Evolutionary conservation across 2,113 vertebrate species (phyloP).

Genomic region (Bubalus kerabau): DNA sequence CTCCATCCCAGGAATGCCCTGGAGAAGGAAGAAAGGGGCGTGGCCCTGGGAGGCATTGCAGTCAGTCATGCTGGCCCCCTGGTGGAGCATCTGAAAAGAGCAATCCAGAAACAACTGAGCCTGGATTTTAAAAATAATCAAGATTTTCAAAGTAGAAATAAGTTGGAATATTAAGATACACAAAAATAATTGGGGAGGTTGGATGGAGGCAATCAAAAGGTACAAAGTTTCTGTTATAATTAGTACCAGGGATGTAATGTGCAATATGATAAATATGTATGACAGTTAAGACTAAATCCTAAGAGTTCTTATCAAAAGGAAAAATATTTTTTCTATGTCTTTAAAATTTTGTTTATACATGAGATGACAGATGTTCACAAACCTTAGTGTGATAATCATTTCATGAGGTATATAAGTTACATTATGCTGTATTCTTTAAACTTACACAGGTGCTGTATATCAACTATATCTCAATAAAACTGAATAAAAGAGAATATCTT

Average conservation of each 20-base stretch:
- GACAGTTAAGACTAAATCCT: background rate
- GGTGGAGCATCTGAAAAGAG: background rate
- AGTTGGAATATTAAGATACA: background rate
- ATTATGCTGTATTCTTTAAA: background rate
- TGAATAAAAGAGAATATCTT: background rate
- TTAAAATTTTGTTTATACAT: background rate
- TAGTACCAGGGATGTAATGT: background rate
- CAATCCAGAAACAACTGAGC: background rate
- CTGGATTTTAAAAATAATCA: background rate
- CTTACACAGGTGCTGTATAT: background rate
- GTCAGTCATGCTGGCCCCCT: background rate
- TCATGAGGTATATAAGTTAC: background rate
- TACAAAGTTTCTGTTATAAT: background rate
- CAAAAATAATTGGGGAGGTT: background rate
- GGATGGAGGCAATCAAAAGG: background rate
- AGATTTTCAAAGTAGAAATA: background rate
- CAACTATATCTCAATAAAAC: background rate
- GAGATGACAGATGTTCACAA: background rate
- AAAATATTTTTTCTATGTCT: background rate
- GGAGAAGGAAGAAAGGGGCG: constrained; percentile 54
- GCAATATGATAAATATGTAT: background rate
- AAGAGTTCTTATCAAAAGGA: background rate
- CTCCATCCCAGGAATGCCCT: constrained; percentile 64
- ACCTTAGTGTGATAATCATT: background rate
- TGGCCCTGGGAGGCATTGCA: constrained; percentile 7